phyloP scores from a whole-genome alignment of 2,888 invertebrate genomes.

The Nycteola revayana region DNA sequence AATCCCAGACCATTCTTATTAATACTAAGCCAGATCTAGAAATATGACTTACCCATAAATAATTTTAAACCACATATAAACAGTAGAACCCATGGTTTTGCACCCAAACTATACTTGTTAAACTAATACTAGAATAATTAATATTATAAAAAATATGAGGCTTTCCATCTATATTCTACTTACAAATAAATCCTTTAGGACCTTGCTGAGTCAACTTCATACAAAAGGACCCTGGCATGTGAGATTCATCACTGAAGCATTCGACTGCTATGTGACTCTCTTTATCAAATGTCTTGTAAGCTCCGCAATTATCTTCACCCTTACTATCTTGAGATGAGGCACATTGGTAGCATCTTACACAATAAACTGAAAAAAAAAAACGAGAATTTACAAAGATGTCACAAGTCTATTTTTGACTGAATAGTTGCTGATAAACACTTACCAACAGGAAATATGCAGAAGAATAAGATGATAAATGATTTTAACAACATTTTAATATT shows the following conservation, averaged over 20 bases:
- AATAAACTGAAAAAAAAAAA: slow-evolving; percentile 81
- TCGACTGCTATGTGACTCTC: slow-evolving; percentile 94
- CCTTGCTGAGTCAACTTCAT: slow-evolving; percentile 97
- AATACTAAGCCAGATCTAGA: no score
- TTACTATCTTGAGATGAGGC: slow-evolving; percentile 90
- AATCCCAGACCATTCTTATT: no score
- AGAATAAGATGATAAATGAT: slow-evolving; percentile 12
- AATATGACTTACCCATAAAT: no score
- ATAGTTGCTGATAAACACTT: slow-evolving; percentile 3
- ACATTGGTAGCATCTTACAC: slow-evolving; percentile 96
- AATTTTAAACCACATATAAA: no score
- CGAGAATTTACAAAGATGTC: slow-evolving; percentile 1
- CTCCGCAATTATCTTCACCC: slow-evolving; percentile 94
- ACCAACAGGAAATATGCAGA: slow-evolving; percentile 24
- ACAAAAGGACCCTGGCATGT: slow-evolving; percentile 97
- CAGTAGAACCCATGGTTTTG: no score
- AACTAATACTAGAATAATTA: no score
- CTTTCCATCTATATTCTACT: slow-evolving; percentile 74
- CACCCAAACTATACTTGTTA: no score
- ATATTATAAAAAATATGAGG: no score
- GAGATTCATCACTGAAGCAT: slow-evolving; percentile 96
- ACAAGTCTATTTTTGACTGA: no score
- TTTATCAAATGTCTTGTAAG: slow-evolving; percentile 92
- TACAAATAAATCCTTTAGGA: slow-evolving; percentile 96
- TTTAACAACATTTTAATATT: slow-evolving; percentile 22